Percentiles rank a stretch among this genome's conserved stretches.
Evolutionary conservation across 2,888 invertebrate genomes (phyloP).

Genomic region (Meandrusa payeni): DNA sequence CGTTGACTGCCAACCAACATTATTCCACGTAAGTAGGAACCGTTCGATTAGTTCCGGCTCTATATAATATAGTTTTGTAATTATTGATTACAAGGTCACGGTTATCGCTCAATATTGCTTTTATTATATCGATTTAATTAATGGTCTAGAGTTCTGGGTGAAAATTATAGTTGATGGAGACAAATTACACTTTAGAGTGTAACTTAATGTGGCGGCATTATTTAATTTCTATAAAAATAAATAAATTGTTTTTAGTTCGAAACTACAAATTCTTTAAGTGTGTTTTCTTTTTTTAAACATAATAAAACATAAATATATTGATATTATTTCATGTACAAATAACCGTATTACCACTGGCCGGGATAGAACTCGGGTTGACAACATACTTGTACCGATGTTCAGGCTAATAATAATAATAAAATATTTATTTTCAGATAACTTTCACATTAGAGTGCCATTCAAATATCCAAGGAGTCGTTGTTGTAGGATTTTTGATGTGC

Average conservation of each 20-base stretch:
- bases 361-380: no score
- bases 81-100: slow-evolving; percentile 77
- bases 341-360: no score
- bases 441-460: no score
- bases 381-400: no score
- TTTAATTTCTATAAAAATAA: not conserved
- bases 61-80: slow-evolving; percentile 65
- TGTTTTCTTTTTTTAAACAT: no score
- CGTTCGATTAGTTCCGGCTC: slow-evolving; percentile 67
- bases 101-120: slow-evolving; percentile 54
- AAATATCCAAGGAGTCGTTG: no score
- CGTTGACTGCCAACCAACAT: slow-evolving; percentile 43
- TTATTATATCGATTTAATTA: slow-evolving; percentile 61
- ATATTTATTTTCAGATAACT: no score
- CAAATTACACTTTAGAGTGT: slow-evolving; percentile 8
- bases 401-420: no score
- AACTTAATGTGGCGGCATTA: slow-evolving; percentile 12
- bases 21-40: slow-evolving; percentile 48
- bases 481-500: no score
- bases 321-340: no score
- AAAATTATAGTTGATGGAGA: slow-evolving; percentile 42
- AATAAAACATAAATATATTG: no score
- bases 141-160: slow-evolving; percentile 48
- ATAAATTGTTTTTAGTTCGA: not conserved
- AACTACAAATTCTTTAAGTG: no score